Conservation (phyloP, 2,797 vertebrate species). For the Lates japonicus region DNA sequence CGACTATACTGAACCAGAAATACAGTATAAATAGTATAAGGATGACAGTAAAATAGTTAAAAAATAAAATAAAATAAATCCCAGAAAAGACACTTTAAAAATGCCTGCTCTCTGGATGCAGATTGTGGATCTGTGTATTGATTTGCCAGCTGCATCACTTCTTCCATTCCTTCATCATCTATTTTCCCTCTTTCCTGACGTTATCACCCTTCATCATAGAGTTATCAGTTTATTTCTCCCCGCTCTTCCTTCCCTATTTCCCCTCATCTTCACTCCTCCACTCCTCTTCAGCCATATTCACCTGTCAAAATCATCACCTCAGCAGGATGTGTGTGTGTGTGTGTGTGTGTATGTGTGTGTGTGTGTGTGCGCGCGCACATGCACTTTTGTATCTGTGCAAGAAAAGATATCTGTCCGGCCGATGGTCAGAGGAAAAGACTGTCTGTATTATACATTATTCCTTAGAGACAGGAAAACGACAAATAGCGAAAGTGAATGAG, state of each 20-base stretch:
- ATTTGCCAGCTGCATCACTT: constrained; percentile 65
- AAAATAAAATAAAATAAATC: neutral
- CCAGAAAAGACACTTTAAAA: constrained; percentile 33
- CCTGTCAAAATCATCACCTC: constrained; percentile 77
- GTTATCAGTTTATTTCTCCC: constrained; percentile 80
- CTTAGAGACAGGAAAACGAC: constrained; percentile 68
- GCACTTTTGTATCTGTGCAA: constrained; percentile 46
- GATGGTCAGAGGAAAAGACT: constrained; percentile 64
- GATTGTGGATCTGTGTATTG: constrained; percentile 78
- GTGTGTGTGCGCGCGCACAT: neutral
- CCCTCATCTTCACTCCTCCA: constrained; percentile 54
- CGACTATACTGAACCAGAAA: constrained; percentile 20
- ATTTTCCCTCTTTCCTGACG: constrained; percentile 66
- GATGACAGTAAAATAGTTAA: neutral
- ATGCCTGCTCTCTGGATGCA: constrained; percentile 64
- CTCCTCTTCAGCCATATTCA: constrained; percentile 69
- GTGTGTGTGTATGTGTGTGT: constrained; percentile 1
- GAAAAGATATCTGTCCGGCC: constrained; percentile 66
- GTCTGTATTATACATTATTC: constrained; percentile 76
- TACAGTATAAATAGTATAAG: constrained; percentile 1
- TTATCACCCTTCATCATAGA: constrained; percentile 80
- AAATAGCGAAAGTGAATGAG: constrained; percentile 68
- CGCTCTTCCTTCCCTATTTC: constrained; percentile 55
- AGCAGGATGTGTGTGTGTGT: constrained; percentile 39
- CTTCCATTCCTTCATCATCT: constrained; percentile 61